Evolutionary conservation across 1,140 invertebrate species (phyloP).

Genomic region (Drosophila takahashii): DNA sequence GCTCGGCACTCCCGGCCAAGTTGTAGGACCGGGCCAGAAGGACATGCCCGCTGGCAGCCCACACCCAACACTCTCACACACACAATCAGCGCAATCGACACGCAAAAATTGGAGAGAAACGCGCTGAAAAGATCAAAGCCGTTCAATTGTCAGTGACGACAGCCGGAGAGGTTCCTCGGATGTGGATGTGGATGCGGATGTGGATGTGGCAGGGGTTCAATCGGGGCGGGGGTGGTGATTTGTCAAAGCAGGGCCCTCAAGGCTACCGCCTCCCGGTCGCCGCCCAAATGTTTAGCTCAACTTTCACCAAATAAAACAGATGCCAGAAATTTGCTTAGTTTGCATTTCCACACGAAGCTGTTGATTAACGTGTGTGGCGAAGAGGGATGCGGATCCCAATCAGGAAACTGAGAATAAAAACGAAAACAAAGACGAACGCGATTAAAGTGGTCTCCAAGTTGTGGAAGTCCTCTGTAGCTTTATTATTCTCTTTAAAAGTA

Average conservation of each 20-base stretch:
- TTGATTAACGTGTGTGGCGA: constrained; percentile 37
- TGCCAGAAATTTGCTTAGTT: constrained; percentile 60
- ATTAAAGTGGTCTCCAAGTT: background rate
- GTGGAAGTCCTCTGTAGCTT: background rate
- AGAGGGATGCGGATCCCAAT: constrained; percentile 7
- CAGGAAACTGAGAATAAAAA: constrained; percentile 31
- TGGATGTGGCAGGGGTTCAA: constrained; percentile 6
- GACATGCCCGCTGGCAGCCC: constrained; percentile 34
- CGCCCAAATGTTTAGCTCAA: constrained; percentile 41
- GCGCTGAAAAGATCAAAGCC: constrained; percentile 79
- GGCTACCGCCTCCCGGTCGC: constrained; percentile 5
- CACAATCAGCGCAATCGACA: constrained; percentile 68
- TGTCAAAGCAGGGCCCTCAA: constrained; percentile 68
- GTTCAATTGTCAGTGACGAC: constrained; percentile 74
- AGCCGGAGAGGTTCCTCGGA: constrained; percentile 43
- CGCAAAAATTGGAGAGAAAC: constrained; percentile 62
- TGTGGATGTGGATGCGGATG: constrained; percentile 2
- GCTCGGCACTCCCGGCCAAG: constrained; percentile 18
- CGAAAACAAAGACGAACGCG: constrained; percentile 1
- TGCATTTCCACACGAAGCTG: constrained; percentile 34
- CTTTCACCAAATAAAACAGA: constrained; percentile 51
- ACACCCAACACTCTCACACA: constrained; percentile 25
- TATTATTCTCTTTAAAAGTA: background rate
- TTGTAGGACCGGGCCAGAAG: constrained; percentile 28
- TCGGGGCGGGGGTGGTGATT: constrained; percentile 50